Evolutionary conservation across 2,888 invertebrate species (phyloP), one percentile per base, ranked within the genome.

Genomic region (Apotomis turbidana): DNA sequence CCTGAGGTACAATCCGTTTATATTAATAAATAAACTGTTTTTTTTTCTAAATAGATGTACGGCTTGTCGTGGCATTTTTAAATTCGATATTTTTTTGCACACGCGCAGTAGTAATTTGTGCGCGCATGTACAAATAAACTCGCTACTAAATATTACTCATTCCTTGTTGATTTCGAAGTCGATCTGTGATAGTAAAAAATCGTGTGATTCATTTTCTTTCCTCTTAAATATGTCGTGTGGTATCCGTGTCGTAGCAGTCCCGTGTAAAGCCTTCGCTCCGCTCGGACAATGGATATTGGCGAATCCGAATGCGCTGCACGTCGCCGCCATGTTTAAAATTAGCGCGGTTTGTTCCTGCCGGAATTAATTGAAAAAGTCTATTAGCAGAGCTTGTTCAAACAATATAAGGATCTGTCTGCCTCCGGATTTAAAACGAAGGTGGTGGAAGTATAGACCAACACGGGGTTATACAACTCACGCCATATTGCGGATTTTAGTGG

Each of bases 281-380:
- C 27, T 68, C 68, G 72, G 72, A 72, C 72, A 72, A 72, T 68
- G 52, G 68, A 12, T 68, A 72, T 72, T 46, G 68, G 46, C 55
- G 58, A 58, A 57, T 68, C 46, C 57, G 63, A 68, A 72, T 63
- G 68, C 72, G 52, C 52, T 63, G n/a, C 72, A 68, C 72, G 72
- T 72, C 68, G 63, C 62, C 9, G 51, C 58, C 54, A 55, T 68
- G 68, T 72, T 68, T 72, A 72, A 72, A 72, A 72, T 72, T 68
- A 72, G 72, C 58, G 62, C 63, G 57, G 68, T 58, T 72, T 72
- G 72, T 72, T 63, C 62, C 55, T 15, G 70, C 38, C 27, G 62
- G 67, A 71, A 71, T 68, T 71, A 71, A 71, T 57, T 44, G 70
- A 41, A 71, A 71, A 71, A 71, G 66, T 61, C 71, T 71, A 61